Base-by-base conservation (phyloP, 2,888 invertebrate genomes). In the Pimpla rufipes region DNA sequence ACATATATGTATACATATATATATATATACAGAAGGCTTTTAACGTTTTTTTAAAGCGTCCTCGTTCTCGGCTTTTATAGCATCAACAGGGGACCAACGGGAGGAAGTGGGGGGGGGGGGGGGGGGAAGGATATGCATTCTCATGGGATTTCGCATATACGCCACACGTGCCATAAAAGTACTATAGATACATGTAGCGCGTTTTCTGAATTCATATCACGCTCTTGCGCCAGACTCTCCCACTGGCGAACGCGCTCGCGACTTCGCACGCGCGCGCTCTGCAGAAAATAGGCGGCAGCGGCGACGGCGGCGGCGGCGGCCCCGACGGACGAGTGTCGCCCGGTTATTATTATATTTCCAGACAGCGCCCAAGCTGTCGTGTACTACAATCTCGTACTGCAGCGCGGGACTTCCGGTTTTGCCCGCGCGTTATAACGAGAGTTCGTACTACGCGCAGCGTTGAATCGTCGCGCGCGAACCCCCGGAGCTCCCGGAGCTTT, bases 141-240 rank as follows among this genome's bases (percentile, higher is more conserved):
- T 66, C 66, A 23, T 45, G 23, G 40, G 21, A 45, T 59, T 13
- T 16, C 45, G 57, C 11, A 29, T 35, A 57, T 29, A 57, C 35
- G 66, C 66, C 67, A 66, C 67, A 66, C 55, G 64, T 55, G 37
- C 52, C 29, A 64, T 73, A 70, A 50, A 29, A 23, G 52, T 52
- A 37, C 62, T 37, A 35, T 35, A 35, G 16, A 16, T 55, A 55
- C 55, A 13, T 55, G 37, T 37, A 42, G 37, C 79, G 75, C 70
- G 78, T 79, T 75, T 79, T 13, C 45, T 40, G 67, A 76, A 83
- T 83, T 83, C 73, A 73, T 73, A 68, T 68, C 76, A 80, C 76
- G 77, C 47, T 57, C 50, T 64, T 73, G 62, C 52, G 68, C 52
- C 52, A 55, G 47, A 40, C 40, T 52, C 50, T 70, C 35, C 55